Evolutionary conservation across 2,113 vertebrate genomes (phyloP).

Genomic region (Ochotona princeps): DNA sequence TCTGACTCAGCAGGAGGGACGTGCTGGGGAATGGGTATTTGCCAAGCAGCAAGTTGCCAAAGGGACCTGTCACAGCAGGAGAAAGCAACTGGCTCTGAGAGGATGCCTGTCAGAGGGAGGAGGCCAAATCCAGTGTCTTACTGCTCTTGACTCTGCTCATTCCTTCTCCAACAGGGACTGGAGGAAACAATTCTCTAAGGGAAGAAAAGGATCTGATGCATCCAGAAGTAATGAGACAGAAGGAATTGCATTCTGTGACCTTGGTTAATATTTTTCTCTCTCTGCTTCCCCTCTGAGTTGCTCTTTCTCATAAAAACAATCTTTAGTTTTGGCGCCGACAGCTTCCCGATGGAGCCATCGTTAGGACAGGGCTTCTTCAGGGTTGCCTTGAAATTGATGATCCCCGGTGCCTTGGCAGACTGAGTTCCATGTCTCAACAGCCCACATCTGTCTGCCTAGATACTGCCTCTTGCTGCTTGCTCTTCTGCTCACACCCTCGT

Average conservation of each 20-base stretch:
- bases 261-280: background rate
- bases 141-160: background rate
- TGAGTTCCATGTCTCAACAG: background rate
- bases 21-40: background rate
- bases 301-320: background rate
- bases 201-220: background rate
- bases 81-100: background rate
- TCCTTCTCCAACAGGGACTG: background rate
- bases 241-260: background rate
- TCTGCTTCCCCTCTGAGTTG: too few relatives aligned
- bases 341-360: background rate
- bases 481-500: background rate
- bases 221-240: background rate
- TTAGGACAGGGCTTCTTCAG: background rate
- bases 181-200: background rate
- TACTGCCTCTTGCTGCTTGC: background rate
- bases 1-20: conserved; percentile 52
- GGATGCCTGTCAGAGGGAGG: background rate
- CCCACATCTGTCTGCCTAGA: background rate
- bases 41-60: background rate
- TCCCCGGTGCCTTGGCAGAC: background rate
- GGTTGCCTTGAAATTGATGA: background rate
- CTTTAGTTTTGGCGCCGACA: background rate
- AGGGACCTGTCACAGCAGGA: too few relatives aligned
- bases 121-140: background rate